Evolutionary conservation across 2,888 invertebrate species (phyloP).

Genomic region (Antheraea yamamai): DNA sequence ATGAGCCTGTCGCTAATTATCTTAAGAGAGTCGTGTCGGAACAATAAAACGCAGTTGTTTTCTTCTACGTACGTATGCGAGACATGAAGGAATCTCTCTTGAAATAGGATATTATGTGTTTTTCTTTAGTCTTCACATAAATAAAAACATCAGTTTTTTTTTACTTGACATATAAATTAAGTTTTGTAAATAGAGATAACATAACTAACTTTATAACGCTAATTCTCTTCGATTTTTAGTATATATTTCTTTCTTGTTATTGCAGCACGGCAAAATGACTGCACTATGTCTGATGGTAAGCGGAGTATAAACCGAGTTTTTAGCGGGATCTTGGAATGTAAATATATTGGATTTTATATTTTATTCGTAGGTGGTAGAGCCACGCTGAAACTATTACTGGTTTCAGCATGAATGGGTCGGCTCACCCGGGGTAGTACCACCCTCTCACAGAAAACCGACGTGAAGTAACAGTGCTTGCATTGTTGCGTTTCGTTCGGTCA

Average conservation of each 20-base stretch:
- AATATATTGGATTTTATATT: too few species aligned
- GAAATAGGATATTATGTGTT: constrained; percentile 13
- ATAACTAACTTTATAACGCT: neutral
- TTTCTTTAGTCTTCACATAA: neutral
- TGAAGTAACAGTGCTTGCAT: too few species aligned
- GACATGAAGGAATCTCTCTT: constrained; percentile 1
- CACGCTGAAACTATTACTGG: too few species aligned
- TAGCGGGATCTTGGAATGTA: too few species aligned
- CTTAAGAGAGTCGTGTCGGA: constrained; percentile 25
- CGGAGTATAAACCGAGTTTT: too few species aligned
- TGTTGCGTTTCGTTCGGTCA: too few species aligned
- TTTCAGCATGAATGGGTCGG: too few species aligned
- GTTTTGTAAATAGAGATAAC: neutral
- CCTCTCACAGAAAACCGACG: too few species aligned
- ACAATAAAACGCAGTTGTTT: constrained; percentile 32
- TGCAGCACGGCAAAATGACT: too few species aligned
- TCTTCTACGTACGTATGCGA: constrained; percentile 10
- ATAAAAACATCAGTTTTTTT: neutral
- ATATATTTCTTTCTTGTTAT: neutral
- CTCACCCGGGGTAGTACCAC: too few species aligned
- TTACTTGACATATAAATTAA: neutral
- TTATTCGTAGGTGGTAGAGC: too few species aligned
- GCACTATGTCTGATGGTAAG: too few species aligned
- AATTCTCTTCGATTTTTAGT: neutral
- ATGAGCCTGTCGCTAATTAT: constrained; percentile 33